Conservation (phyloP, 2,113 vertebrate species). For the Lanius ludovicianus region DNA sequence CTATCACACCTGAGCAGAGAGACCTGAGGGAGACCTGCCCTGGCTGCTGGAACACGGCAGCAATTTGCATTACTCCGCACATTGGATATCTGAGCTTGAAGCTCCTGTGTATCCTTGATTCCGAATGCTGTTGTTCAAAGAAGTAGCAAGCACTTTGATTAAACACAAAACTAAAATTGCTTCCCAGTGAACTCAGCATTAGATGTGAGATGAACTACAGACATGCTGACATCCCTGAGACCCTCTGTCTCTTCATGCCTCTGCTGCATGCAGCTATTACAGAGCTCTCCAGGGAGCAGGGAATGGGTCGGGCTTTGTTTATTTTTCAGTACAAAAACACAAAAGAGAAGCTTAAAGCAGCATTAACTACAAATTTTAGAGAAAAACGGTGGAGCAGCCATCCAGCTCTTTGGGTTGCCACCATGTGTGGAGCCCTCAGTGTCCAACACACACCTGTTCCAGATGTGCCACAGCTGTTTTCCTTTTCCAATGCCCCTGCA, state of each 20-base stretch:
- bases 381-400: background rate
- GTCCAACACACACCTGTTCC: background rate
- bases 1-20: background rate
- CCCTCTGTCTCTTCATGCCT: background rate
- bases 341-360: background rate
- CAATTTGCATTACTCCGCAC: background rate
- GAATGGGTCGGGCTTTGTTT: background rate
- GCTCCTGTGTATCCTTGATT: background rate
- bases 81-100: fast-evolving
- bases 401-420: background rate
- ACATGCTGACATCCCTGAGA: background rate
- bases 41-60: background rate
- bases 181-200: background rate
- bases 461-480: background rate
- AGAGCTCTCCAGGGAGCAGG: background rate
- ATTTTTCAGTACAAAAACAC: background rate
- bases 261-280: background rate
- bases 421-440: fast-evolving
- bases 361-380: background rate
- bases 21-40: background rate
- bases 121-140: background rate
- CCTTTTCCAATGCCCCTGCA: background rate
- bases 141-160: background rate
- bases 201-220: background rate
- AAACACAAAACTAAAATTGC: background rate